Evolutionary conservation across 2,888 invertebrate genomes (phyloP).

Genomic region (Blastobasis adustella): DNA sequence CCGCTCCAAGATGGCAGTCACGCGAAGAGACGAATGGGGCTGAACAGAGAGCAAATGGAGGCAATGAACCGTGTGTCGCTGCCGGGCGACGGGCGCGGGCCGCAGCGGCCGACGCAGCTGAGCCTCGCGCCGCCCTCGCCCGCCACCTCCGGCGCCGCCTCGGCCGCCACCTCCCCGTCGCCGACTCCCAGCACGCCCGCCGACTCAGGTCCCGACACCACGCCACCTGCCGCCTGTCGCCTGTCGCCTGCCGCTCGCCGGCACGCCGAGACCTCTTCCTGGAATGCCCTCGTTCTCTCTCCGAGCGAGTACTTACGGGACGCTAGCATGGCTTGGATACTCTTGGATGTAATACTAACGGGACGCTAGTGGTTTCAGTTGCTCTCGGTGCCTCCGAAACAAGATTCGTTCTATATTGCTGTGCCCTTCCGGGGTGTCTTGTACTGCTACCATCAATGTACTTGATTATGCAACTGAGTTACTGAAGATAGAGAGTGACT

Average conservation of each 20-base stretch:
- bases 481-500: too few species aligned
- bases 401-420: too few species aligned
- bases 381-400: too few species aligned
- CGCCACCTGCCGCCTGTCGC: too few species aligned
- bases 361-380: too few species aligned
- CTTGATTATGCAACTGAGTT: too few species aligned
- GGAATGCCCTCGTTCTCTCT: conserved; percentile 44
- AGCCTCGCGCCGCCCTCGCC: conserved; percentile 50
- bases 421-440: too few species aligned
- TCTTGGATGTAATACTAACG: too few species aligned
- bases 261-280: conserved; percentile 31
- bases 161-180: conserved; percentile 65
- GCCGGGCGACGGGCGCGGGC: conserved; percentile 40
- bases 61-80: conserved; percentile 69
- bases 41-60: conserved; percentile 74
- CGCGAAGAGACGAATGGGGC: conserved; percentile 74
- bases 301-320: conserved; percentile 1
- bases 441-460: too few species aligned
- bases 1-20: conserved; percentile 74
- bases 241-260: too few species aligned
- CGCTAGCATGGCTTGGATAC: too few species aligned
- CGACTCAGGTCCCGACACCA: conserved; percentile 67
- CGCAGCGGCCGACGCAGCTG: conserved; percentile 61
- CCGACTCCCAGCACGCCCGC: conserved; percentile 73
- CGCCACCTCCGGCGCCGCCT: conserved; percentile 34